These are phyloP conservation scores for Xestia xanthographa DNA, from an alignment of 2,888 invertebrate genomes.

Conservation along the genomic window DNA sequence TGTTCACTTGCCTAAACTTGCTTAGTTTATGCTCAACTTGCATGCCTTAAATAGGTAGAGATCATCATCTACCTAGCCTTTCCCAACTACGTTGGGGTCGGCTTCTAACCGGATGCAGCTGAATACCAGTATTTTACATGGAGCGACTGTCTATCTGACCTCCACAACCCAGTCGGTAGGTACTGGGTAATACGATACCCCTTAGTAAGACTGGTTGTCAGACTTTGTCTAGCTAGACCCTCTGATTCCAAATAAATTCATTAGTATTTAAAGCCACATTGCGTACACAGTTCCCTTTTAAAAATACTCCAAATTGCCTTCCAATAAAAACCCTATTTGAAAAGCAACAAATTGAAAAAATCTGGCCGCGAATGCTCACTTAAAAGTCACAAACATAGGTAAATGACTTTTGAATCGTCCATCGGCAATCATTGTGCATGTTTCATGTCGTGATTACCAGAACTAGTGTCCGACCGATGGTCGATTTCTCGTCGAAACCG, in stretches of 20 bases:
- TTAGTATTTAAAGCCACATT: neutral
- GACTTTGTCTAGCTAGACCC: too few relatives aligned
- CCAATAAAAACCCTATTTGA: neutral
- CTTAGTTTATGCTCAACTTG: neutral
- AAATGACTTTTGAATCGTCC: constrained; percentile 26
- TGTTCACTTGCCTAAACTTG: constrained; percentile 12
- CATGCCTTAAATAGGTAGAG: neutral
- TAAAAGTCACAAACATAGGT: constrained; percentile 3
- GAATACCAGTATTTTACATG: neutral
- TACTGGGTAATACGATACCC: neutral
- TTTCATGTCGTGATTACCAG: constrained; percentile 29
- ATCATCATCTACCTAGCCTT: neutral
- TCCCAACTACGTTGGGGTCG: neutral
- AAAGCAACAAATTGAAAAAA: constrained; percentile 8
- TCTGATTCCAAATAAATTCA: neutral
- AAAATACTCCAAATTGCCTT: neutral
- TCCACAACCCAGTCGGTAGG: neutral
- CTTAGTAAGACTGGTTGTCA: too few relatives aligned
- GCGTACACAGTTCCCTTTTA: too few relatives aligned
- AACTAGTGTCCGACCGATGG: neutral
- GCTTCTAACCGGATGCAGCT: neutral
- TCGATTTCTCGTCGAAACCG: neutral
- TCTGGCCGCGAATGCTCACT: neutral
- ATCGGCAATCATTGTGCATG: constrained; percentile 29
- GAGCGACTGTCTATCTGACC: neutral